Conservation (phyloP, 2,797 vertebrate genomes). For the Tolypeutes matacus region DNA sequence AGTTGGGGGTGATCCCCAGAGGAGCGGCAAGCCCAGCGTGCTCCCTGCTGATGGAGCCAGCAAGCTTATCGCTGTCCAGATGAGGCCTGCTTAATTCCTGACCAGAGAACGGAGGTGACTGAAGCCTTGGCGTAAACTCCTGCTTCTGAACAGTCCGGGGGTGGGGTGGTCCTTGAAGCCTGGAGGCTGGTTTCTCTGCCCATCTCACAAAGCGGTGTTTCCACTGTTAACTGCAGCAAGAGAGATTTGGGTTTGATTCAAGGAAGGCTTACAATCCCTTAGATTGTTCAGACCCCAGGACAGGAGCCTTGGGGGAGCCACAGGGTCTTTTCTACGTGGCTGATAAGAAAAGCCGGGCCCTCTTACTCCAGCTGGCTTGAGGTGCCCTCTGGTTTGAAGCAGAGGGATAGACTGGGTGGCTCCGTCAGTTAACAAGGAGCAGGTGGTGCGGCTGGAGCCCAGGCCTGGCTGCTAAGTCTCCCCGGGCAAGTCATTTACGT, state of each 20-base stretch:
- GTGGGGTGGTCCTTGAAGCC: neutral
- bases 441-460: accelerated
- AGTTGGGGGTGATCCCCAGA: neutral
- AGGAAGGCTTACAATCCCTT: neutral
- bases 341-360: neutral
- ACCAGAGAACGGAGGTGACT: neutral
- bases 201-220: neutral
- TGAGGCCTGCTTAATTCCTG: neutral
- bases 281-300: neutral
- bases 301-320: neutral
- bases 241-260: neutral
- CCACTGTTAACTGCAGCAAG: neutral
- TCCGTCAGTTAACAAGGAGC: accelerated
- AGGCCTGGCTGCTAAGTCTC: neutral
- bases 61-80: neutral
- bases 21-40: neutral
- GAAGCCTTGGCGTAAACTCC: neutral
- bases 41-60: neutral
- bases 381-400: too few relatives aligned
- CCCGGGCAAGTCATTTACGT: neutral
- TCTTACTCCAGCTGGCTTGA: neutral
- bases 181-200: neutral
- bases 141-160: accelerated
- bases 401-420: neutral
- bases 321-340: neutral